These are phyloP conservation scores for Apodemus speciosus DNA, from an alignment of 2,113 vertebrate genomes.

Conservation along the genomic window DNA sequence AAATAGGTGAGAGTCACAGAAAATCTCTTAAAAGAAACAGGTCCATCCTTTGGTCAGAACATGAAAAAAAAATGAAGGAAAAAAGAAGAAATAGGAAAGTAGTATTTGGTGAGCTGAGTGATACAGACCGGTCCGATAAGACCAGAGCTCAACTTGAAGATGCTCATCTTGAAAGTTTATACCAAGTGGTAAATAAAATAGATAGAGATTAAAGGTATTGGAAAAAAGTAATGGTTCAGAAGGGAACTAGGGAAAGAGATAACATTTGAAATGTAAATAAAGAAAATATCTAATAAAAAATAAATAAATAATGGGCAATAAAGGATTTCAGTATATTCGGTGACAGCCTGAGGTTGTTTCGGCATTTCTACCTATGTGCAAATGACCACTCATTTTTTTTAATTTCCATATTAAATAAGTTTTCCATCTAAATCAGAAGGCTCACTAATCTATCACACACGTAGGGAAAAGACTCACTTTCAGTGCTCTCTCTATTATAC, in stretches of 20 bases:
- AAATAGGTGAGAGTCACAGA: not conserved
- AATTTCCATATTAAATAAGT: not conserved
- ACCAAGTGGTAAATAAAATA: not conserved
- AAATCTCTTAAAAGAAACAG: not conserved
- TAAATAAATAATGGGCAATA: not conserved
- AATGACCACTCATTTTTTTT: not conserved
- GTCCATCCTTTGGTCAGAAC: not conserved
- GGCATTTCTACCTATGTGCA: slow-evolving; percentile 4
- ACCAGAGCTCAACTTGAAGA: not conserved
- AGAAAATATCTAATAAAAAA: too few relatives aligned
- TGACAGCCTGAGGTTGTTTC: not conserved
- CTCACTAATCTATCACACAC: not conserved
- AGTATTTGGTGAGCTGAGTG: not conserved
- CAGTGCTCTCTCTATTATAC: not conserved
- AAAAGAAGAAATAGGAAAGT: not conserved
- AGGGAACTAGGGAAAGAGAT: too few relatives aligned
- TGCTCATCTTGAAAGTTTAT: not conserved
- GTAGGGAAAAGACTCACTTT: not conserved
- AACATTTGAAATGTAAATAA: too few relatives aligned
- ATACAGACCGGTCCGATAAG: not conserved
- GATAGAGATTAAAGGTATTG: not conserved
- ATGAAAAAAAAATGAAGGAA: not conserved
- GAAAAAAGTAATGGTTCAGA: not conserved
- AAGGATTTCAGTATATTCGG: not conserved
- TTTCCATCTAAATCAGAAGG: not conserved